Conservation (phyloP, 2,797 vertebrate genomes). For the Coracias cyanogaster region DNA sequence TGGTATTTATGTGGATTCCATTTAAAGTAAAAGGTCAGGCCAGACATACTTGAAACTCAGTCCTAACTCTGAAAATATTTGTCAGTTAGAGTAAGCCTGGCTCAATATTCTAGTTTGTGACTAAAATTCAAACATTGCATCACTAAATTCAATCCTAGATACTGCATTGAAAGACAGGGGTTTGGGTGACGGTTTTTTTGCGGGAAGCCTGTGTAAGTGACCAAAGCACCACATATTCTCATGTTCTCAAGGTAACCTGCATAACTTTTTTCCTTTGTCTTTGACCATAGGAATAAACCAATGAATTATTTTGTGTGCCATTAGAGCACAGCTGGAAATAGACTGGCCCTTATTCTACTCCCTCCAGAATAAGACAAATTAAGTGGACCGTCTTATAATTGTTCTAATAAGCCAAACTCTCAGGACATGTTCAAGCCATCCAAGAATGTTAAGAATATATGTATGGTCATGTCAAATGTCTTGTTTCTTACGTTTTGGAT, state of each 20-base stretch:
- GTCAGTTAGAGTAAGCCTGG: background rate
- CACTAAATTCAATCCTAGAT: background rate
- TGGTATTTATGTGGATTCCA: background rate
- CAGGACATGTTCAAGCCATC: background rate
- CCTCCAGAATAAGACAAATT: background rate
- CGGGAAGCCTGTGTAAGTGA: background rate
- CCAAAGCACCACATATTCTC: background rate
- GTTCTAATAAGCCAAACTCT: background rate
- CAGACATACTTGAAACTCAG: background rate
- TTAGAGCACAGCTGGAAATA: background rate
- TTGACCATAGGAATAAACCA: background rate
- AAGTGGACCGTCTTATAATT: background rate
- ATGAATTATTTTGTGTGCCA: background rate
- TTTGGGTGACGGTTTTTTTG: background rate
- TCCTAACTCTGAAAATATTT: slow-evolving; percentile 1
- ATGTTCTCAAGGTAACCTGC: background rate
- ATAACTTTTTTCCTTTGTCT: background rate
- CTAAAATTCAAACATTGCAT: background rate
- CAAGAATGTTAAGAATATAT: background rate
- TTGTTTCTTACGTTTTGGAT: background rate
- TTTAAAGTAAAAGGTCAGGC: slow-evolving; percentile 22
- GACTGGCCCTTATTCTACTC: background rate
- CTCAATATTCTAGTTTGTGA: background rate
- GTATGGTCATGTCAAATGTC: background rate
- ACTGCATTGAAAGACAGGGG: background rate